Base-by-base conservation (phyloP, 1,140 invertebrate genomes). In the Drosophila paulistorum region DNA sequence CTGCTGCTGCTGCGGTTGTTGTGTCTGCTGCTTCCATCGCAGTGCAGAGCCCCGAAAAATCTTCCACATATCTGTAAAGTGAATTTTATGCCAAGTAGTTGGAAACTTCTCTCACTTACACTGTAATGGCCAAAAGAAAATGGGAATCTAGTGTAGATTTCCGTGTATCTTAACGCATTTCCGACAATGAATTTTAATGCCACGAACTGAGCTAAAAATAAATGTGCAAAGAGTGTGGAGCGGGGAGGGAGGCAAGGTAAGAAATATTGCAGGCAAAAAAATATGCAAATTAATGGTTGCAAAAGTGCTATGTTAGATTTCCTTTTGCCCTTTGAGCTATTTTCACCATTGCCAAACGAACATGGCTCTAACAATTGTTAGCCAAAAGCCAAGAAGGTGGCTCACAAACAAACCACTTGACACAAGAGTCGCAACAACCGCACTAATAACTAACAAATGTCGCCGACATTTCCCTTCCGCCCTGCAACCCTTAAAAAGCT, bases 241-340 rank as follows among this genome's bases (percentile, higher is more conserved):
- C 2, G 14, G 14, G 17, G 57, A 20, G 66, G 48, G 35, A 39
- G 20, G n/a, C 30, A 30, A 30, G 33, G 9, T 20, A 35, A 17
- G 17, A 14, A 30, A 35, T 30, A 30, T 70, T 85, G 48, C 77
- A 81, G 55, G 79, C 69, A 65, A 83, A 83, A 74, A 79, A 87
- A 87, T 87, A 87, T 89, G 84, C 61, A 87, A 87, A 87, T 89
- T 78, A 89, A 87, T 80, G 74, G 74, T 77, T 70, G 41, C 57
- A 71, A 77, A 65, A 57, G 61, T 77, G 69, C 57, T 26, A 26
- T 26, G 41, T 45, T 37, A 48, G 42, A 37, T 64, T 60, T 63
- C 33, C 7, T 39, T 30, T 39, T 37, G 33, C 45, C 68, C 80
- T 87, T 87, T 87, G 84, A 87, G 80, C 84, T 87, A 87, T 87